Conservation (phyloP, 2,888 invertebrate genomes). For the Acheta domesticus region DNA sequence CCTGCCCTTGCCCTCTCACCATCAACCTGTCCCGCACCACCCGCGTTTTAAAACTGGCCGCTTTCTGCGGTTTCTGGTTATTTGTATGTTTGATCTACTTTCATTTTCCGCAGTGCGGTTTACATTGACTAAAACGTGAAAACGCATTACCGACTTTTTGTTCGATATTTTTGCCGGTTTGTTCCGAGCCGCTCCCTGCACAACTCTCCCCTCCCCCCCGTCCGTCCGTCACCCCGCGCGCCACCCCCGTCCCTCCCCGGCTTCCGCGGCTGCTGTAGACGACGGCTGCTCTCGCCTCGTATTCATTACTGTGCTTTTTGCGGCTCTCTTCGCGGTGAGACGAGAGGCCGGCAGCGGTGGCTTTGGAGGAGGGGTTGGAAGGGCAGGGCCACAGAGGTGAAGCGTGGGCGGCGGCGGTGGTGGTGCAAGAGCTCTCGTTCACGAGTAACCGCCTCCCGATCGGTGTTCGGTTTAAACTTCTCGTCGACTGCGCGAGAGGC, state of each 20-base stretch:
- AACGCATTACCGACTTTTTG: constrained; percentile 8
- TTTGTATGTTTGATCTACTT: constrained; percentile 1
- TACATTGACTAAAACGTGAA: neutral
- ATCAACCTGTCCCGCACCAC: neutral
- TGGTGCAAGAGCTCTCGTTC: too few relatives aligned
- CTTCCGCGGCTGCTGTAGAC: neutral
- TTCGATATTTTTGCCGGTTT: neutral
- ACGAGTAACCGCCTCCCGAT: too few relatives aligned
- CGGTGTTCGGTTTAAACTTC: too few relatives aligned
- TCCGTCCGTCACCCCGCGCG: neutral
- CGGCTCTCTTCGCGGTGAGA: neutral
- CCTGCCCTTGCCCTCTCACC: neutral
- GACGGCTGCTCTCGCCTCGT: neutral
- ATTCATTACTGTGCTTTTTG: constrained; percentile 3
- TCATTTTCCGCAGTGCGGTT: neutral
- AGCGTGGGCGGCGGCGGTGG: too few relatives aligned
- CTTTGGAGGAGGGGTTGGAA: too few relatives aligned
- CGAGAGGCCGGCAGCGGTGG: neutral
- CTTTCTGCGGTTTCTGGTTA: neutral
- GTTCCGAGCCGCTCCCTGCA: too few relatives aligned
- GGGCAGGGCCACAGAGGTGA: too few relatives aligned
- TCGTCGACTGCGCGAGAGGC: too few relatives aligned
- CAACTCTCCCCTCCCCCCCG: too few relatives aligned
- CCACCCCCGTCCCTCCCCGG: neutral
- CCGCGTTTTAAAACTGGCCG: neutral